Evolutionary conservation across 2,113 vertebrate species (phyloP), one percentile per base, ranked within the genome.

Genomic region (Arothron firmamentum): DNA sequence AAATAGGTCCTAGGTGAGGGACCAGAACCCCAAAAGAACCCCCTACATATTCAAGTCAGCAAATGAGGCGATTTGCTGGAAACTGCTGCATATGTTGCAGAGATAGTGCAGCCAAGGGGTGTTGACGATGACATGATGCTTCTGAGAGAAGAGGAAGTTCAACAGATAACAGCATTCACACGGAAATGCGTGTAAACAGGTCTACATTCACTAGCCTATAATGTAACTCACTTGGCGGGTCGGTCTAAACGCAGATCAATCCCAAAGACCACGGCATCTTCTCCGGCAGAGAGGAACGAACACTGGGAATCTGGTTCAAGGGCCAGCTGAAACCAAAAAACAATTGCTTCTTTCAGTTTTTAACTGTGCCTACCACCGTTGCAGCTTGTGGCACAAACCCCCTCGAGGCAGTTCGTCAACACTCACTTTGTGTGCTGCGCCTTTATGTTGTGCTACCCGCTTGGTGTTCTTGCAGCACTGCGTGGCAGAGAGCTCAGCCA

Each of bases 391-490:
- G 19, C 8, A 3, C 14, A n/a, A 17, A 12, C 17, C 16, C 8
- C 14, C 9, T 16, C 21, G 13, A 13, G 17, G 15, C 15, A n/a
- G 2, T n/a, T 17, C 1, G 46, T 6, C 20, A 50, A 41, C 18
- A 6, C 64, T 85, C 70, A 96, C 96, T 92, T 99, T 98, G 87
- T 98, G 96, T 0, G 96, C 96, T 0, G 96, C 95, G 0, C 96
- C 96, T 70, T 96, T 96, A 85, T 98, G 95, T 85, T 98, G 96
- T 0, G 96, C 96, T 78, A 99, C 95, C 1, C 93, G 86, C 65
- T 97, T 97, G 47, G 95, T 99, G 85, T 93, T 96, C 80, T 94
- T 98, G 90, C 96, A 98, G 80, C 95, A 94, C 71, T 98, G 94
- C 0, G 94, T 98, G 75, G 95, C 95, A 0, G 96, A 98, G 5